These are phyloP conservation scores for Chitala chitala DNA, from an alignment of 2,113 vertebrate genomes.

Conservation along the genomic window DNA sequence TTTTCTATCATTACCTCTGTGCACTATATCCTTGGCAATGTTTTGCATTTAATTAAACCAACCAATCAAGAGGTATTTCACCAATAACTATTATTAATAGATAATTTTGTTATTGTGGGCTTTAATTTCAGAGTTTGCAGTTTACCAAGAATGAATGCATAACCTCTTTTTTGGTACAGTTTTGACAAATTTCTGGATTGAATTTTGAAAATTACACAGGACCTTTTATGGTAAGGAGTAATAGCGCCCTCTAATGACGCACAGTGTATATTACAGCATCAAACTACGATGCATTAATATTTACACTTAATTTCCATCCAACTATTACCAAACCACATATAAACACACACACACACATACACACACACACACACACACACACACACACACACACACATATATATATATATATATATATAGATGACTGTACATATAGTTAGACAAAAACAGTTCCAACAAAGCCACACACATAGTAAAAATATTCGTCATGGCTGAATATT, in stretches of 20 bases:
- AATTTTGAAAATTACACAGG: background rate
- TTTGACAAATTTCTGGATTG: conserved; percentile 4
- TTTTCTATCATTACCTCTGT: background rate
- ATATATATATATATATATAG: conserved; percentile 4
- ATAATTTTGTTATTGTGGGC: conserved; percentile 4
- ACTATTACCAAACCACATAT: background rate
- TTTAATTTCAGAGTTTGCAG: background rate
- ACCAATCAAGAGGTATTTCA: background rate
- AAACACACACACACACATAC: too few relatives aligned
- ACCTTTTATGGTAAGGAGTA: conserved; percentile 6
- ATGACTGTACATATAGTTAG: conserved; percentile 31
- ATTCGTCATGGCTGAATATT: background rate
- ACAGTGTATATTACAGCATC: background rate
- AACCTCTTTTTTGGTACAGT: background rate
- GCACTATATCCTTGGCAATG: background rate
- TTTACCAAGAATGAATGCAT: background rate
- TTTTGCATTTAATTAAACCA: conserved; percentile 13
- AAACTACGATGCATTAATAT: background rate
- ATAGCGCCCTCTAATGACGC: conserved; percentile 22
- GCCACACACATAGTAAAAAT: too few relatives aligned
- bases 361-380: conserved; percentile 28
- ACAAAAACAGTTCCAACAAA: too few relatives aligned
- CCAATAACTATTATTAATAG: background rate
- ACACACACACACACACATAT: conserved; percentile 16
- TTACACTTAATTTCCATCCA: too few relatives aligned